Percentiles rank a stretch among this genome's conserved stretches.
These are phyloP conservation scores for Phoronis australis DNA, from an alignment of 2,888 invertebrate species.

Conservation along the genomic window DNA sequence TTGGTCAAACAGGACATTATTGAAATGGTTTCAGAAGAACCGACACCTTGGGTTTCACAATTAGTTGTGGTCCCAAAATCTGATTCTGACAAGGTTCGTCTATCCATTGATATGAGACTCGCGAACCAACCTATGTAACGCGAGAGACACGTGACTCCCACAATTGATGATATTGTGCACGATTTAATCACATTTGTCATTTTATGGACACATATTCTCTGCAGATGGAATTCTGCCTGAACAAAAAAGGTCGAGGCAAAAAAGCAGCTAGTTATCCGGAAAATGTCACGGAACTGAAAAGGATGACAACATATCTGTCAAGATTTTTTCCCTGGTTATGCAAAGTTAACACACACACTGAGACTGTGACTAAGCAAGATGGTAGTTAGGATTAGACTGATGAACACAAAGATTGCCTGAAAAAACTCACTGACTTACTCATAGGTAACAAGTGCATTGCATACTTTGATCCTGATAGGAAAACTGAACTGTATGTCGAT, in stretches of 20 bases:
- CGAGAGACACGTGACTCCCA: no score
- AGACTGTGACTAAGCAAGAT: conserved; percentile 8
- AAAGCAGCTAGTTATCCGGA: no score
- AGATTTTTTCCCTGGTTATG: conserved; percentile 8
- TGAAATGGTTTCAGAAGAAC: conserved; percentile 22
- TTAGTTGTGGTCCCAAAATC: conserved; percentile 25
- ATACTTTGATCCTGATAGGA: conserved; percentile 9
- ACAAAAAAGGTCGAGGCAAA: background rate
- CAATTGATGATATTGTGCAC: conserved; percentile 18
- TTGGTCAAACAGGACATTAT: no score
- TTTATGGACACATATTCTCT: conserved; percentile 3
- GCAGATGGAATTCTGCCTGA: conserved; percentile 4
- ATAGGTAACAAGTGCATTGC: conserved; percentile 3
- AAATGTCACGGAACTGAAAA: conserved; percentile 9
- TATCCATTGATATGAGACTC: no score
- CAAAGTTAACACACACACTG: conserved; percentile 6
- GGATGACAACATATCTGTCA: conserved; percentile 6
- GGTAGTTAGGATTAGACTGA: conserved; percentile 5
- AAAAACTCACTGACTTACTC: conserved; percentile 4
- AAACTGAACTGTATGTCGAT: conserved; percentile 8
- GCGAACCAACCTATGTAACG: no score
- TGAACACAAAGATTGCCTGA: conserved; percentile 4
- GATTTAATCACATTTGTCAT: conserved; percentile 12
- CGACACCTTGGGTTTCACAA: conserved; percentile 28
- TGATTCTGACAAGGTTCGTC: conserved; percentile 13